Base-by-base conservation (phyloP, 2,888 invertebrate genomes). In the Zygaena filipendulae region DNA sequence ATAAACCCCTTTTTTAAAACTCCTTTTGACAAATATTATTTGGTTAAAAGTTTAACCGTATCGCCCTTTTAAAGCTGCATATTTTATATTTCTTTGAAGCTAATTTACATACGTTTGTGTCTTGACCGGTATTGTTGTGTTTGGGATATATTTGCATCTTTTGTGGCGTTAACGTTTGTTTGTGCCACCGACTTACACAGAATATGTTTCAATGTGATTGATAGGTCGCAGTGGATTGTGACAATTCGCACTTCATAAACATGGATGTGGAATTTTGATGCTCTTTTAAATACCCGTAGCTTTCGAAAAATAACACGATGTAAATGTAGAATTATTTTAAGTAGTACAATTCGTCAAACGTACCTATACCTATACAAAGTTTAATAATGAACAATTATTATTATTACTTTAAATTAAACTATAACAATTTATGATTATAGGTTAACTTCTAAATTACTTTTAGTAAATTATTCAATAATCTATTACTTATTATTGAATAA, bases 21-120 rank as follows among this genome's bases (percentile, higher is more conserved):
- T 50, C 44, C n/a, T n/a, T 51, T 45, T 55, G 47, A 52, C 48
- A 40, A 58, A 67, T 60, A 66, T 52, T 62, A 61, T 72, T 69
- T 71, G 74, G 72, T 77, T 69, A 67, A 54, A 67, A 59, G 50
- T 71, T 63, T 63, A 72, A 77, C 74, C 75, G 66, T 70, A 67
- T 52, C 55, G 57, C 33, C 59, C n/a, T 52, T 62, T 71, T 64
- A 64, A 51, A 42, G 43, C n/a, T n/a, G 39, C 37, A 39, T 28
- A 45, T 36, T 45, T 47, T 36, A 31, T 35, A 30, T 48, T 39
- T 50, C 43, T 47, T 38, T 23, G 26, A 35, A 43, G 42, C 38
- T 54, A 45, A 64, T 69, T 71, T 67, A 42, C 69, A 75, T 72
- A 60, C 42, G 47, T 43, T 45, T n/a, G n/a, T n/a, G n/a, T n/a